Conservation (phyloP, 2,888 invertebrate genomes). For the Orthonevra nobilis region DNA sequence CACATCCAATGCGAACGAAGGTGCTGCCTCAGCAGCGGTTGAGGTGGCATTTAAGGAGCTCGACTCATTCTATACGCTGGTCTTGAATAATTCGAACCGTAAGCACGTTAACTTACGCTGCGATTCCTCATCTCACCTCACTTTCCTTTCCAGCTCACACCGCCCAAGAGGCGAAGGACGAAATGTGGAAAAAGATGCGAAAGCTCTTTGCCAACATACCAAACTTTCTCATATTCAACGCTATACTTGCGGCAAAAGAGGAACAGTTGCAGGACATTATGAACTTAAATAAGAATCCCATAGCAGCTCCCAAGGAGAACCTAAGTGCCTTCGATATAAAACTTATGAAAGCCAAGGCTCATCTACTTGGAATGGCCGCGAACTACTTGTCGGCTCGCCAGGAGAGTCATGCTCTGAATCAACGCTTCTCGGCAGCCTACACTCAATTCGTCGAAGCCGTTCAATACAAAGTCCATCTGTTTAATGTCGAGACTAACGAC, state of each 20-base stretch:
- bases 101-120: too few species aligned
- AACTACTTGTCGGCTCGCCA: slow-evolving; percentile 74
- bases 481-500: slow-evolving; percentile 73
- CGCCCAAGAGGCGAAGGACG: slow-evolving; percentile 74
- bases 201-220: slow-evolving; percentile 76
- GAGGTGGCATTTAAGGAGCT: slow-evolving; percentile 75
- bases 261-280: slow-evolving; percentile 77
- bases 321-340: slow-evolving; percentile 75
- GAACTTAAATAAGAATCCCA: slow-evolving; percentile 72
- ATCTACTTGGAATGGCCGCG: slow-evolving; percentile 75
- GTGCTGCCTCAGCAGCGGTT: slow-evolving; percentile 73
- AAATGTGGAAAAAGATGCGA: slow-evolving; percentile 76
- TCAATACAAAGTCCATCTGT: slow-evolving; percentile 75
- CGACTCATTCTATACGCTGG: slow-evolving; percentile 75
- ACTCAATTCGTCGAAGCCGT: slow-evolving; percentile 74
- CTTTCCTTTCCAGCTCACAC: slow-evolving; percentile 64
- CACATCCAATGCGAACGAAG: slow-evolving; percentile 75
- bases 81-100: slow-evolving; percentile 71
- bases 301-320: slow-evolving; percentile 60
- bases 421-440: slow-evolving; percentile 74
- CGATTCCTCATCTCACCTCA: too few species aligned
- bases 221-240: slow-evolving; percentile 76
- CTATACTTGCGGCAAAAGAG: slow-evolving; percentile 76
- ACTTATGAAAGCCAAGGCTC: slow-evolving; percentile 75
- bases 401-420: slow-evolving; percentile 73